Conservation (phyloP, 2,888 invertebrate genomes). For the Parthenolecanium corni region DNA sequence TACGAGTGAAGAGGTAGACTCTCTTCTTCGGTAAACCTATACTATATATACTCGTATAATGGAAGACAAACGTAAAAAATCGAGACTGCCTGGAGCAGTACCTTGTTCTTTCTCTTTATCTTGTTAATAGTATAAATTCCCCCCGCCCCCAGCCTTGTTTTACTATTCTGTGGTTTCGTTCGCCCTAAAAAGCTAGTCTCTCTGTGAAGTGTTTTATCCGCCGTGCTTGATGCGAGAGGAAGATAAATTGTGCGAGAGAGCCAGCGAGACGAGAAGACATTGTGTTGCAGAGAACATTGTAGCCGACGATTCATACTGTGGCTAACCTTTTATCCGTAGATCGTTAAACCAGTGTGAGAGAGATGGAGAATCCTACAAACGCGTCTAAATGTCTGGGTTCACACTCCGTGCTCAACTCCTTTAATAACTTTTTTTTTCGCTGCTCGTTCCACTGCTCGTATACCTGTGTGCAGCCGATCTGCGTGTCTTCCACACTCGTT, state of each 20-base stretch:
- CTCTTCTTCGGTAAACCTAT: no score
- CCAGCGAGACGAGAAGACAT: neutral
- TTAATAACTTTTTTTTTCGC: no score
- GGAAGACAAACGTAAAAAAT: conserved; percentile 1
- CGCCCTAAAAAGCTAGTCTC: neutral
- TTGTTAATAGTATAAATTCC: neutral
- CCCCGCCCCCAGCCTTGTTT: neutral
- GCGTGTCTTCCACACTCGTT: neutral
- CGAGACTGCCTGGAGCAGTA: conserved; percentile 7
- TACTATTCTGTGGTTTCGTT: neutral
- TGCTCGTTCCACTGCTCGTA: no score
- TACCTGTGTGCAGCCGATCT: no score
- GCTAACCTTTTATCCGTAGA: neutral
- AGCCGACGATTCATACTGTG: neutral
- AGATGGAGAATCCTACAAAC: neutral
- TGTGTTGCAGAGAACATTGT: conserved; percentile 4
- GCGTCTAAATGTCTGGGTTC: no score
- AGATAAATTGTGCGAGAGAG: neutral
- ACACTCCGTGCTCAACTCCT: no score
- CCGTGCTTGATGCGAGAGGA: no score
- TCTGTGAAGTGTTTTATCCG: neutral
- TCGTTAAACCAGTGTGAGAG: neutral
- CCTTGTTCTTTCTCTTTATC: neutral
- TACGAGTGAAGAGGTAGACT: no score
- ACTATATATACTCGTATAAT: no score